phyloP scores from a whole-genome alignment of 2,113 vertebrate species.

The Cricetomys ansorgei region DNA sequence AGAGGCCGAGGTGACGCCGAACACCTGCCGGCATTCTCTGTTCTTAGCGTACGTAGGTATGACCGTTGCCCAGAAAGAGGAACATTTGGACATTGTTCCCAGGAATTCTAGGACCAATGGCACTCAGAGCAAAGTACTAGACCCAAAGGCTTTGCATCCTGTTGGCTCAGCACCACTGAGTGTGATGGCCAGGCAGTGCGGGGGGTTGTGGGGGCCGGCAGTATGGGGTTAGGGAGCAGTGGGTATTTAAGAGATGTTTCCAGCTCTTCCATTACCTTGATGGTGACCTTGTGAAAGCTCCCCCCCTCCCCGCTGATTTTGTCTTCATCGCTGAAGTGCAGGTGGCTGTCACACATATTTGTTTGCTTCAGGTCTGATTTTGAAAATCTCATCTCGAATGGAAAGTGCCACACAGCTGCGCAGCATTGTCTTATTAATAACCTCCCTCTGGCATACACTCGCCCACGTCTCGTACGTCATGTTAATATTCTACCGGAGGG shows the following conservation, averaged over 20 bases:
- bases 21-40: fast-evolving
- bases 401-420: constrained; percentile 61
- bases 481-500: constrained; percentile 41
- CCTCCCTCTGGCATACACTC: not conserved
- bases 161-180: not conserved
- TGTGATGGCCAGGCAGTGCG: too few species aligned
- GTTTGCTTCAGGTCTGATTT: constrained; percentile 66
- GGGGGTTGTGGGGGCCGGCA: fast-evolving
- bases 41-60: not conserved
- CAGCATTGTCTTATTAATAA: constrained; percentile 58
- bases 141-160: not conserved
- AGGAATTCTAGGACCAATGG: not conserved
- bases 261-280: constrained; percentile 32
- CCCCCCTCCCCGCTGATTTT: not conserved
- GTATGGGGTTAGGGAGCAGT: too few species aligned
- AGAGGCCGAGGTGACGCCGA: fast-evolving
- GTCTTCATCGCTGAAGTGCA: constrained; percentile 28
- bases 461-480: constrained; percentile 30
- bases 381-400: constrained; percentile 12
- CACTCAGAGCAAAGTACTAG: not conserved
- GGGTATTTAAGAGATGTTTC: not conserved
- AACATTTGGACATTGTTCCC: not conserved
- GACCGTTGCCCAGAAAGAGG: not conserved
- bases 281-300: constrained; percentile 33
- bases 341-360: constrained; percentile 61